Evolutionary conservation across 2,113 vertebrate species (phyloP).

Genomic region (Agapornis roseicollis): DNA sequence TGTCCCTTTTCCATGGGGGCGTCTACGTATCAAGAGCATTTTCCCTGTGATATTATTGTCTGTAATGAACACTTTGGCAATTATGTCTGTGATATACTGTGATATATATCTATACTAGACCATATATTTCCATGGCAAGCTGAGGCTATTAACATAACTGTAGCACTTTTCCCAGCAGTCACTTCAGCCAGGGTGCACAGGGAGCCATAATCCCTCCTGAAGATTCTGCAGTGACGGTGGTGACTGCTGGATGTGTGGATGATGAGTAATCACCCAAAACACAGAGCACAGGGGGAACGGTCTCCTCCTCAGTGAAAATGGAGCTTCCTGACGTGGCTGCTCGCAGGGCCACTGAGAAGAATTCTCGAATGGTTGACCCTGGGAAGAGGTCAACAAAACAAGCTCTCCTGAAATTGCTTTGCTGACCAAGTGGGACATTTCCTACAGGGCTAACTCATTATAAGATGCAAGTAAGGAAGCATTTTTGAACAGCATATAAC

Average conservation of each 20-base stretch:
- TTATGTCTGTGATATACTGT: neutral
- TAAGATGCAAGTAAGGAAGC: neutral
- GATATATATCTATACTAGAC: neutral
- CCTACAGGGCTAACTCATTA: neutral
- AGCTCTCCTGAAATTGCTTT: fast-evolving
- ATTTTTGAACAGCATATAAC: neutral
- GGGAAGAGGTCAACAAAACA: neutral
- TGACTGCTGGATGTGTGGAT: neutral
- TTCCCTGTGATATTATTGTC: neutral
- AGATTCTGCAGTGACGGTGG: neutral
- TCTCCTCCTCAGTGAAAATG: neutral
- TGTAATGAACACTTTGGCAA: neutral
- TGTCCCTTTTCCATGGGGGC: neutral
- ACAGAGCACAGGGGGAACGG: neutral
- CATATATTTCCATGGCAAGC: neutral
- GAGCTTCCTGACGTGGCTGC: neutral
- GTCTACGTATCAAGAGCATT: neutral
- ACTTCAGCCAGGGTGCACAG: neutral
- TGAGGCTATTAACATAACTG: neutral
- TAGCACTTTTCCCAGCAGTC: neutral
- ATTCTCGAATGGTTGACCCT: neutral
- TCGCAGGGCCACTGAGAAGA: neutral
- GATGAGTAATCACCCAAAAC: neutral
- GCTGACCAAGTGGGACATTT: neutral
- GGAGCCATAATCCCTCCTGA: neutral